Evolutionary conservation across 1,140 invertebrate species (phyloP), one percentile per base, ranked within the genome.

Genomic region (Drosophila dunni): DNA sequence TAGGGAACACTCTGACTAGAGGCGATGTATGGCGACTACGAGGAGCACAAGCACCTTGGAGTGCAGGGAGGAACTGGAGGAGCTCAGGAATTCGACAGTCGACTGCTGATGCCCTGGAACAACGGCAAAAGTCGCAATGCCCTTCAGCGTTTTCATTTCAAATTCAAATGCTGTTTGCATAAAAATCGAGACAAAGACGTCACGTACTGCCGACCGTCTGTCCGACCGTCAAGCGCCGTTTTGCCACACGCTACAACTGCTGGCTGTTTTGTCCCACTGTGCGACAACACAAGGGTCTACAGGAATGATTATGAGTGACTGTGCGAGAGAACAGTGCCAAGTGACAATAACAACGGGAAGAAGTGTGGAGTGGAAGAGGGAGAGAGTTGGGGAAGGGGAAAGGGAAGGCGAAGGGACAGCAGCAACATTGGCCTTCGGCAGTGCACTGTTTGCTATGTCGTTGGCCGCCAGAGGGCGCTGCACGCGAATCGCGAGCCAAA

Each of bases 161-260:
- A 83, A 88, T 88, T 88, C 84, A 88, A 89, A 88, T 88, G 80
- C 70, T 89, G 79, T 88, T 88, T 88, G 84, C 83, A 89, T 82
- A 86, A 85, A 85, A 78, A 81, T 78, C 74, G 63, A 85, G 66
- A 42, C 72, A 68, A 82, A 82, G 76, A 81, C 72, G 71, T 79
- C 72, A 81, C 71, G 73, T 73, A 24, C 38, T 42, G 40, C 42
- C 15, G 9, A 17, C 34, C n/a, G 17, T 29, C 4, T 29, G 24
- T 29, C 56, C 20, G n/a, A n/a, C 7, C 45, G 40, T 20, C 29
- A 24, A 38, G 42, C 20, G 17, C 38, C 9, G 15, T 15, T 15
- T 42, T n/a, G 13, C 10, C 45, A 45, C 38, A 48, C 56, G 17
- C 46, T 8, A 13, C 33, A 38, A 9, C 17, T 36, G 36, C 36